phyloP scores from a whole-genome alignment of 2,797 vertebrate genomes.

The Cryptoprocta ferox region DNA sequence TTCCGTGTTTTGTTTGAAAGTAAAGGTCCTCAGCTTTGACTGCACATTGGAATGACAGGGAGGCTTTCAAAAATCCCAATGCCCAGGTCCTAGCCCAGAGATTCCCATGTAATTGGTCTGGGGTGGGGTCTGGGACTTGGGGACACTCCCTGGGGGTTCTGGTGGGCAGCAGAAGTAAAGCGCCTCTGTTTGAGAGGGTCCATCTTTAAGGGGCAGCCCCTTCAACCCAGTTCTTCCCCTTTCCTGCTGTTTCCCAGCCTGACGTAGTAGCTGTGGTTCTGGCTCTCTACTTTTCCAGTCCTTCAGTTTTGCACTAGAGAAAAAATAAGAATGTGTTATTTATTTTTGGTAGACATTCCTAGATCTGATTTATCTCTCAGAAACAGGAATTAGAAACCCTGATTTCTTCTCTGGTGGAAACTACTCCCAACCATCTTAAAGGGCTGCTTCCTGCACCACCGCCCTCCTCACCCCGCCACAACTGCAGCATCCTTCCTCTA shows the following conservation, averaged over 20 bases:
- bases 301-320: not conserved
- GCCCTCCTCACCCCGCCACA: fast-evolving
- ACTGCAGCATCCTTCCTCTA: not conserved
- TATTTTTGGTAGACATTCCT: not conserved
- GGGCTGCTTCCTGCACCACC: fast-evolving
- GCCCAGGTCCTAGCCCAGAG: not conserved
- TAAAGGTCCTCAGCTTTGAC: not conserved
- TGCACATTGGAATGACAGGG: not conserved
- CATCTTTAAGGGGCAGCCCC: too few species aligned
- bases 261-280: not conserved
- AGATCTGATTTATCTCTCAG: not conserved
- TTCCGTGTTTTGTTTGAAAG: not conserved
- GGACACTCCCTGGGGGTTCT: not conserved
- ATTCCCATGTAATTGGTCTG: not conserved
- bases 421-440: not conserved
- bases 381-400: not conserved
- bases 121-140: not conserved
- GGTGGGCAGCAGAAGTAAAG: fast-evolving
- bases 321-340: not conserved
- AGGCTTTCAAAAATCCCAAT: not conserved
- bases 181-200: not conserved
- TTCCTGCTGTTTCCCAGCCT: not conserved
- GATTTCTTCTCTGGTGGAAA: not conserved
- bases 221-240: not conserved
- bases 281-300: not conserved